Evolutionary conservation across 2,888 invertebrate species (phyloP).

Genomic region (Pinctada fucata): DNA sequence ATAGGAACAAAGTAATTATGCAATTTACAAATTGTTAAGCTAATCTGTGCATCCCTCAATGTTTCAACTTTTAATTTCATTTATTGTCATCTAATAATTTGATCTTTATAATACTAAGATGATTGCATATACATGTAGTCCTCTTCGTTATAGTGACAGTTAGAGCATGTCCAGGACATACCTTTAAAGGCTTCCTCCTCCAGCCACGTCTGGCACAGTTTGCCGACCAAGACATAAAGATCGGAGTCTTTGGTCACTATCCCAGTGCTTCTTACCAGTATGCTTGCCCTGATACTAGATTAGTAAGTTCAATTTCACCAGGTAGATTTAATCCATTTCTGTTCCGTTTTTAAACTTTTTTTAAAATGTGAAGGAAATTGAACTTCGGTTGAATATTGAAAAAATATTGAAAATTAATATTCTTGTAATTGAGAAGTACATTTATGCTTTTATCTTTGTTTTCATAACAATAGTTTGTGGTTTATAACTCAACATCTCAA

Average conservation of each 20-base stretch:
- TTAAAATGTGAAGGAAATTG: too few species aligned
- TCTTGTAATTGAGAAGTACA: slow-evolving; percentile 5
- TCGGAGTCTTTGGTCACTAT: slow-evolving; percentile 40
- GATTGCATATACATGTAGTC: neutral
- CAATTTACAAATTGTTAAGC: too few species aligned
- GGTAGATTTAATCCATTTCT: neutral
- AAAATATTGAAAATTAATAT: neutral
- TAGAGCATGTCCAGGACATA: slow-evolving; percentile 46
- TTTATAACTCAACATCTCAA: neutral
- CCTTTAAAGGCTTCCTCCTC: slow-evolving; percentile 56
- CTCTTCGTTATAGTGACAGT: slow-evolving; percentile 49
- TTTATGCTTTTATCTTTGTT: neutral
- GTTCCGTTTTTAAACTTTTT: neutral
- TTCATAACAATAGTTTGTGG: neutral
- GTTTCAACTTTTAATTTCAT: too few species aligned
- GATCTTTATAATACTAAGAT: too few species aligned
- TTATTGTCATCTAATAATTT: too few species aligned
- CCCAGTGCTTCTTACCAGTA: slow-evolving; percentile 37
- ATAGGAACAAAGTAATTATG: too few species aligned
- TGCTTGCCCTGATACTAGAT: slow-evolving; percentile 35
- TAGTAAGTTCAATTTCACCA: slow-evolving; percentile 18
- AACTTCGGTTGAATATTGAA: too few species aligned
- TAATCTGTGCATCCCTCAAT: too few species aligned
- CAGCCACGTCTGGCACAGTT: slow-evolving; percentile 55
- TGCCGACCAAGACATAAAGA: slow-evolving; percentile 43